Evolutionary conservation across 64 coral and sea anemone species (phyloP).

Genomic region (Montipora sp.): DNA sequence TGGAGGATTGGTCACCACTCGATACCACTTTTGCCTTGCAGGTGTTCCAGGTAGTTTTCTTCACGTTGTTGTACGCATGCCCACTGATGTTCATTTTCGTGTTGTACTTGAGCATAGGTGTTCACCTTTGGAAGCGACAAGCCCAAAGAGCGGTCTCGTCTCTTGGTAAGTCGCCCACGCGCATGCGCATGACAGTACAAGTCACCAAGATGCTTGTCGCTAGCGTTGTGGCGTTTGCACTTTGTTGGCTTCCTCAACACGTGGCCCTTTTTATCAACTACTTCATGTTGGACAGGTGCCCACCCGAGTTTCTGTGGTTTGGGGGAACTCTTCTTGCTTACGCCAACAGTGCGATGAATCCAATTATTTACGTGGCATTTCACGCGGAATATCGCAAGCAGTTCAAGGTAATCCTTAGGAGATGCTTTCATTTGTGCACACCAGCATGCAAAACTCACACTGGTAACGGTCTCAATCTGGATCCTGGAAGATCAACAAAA

Average conservation of each 20-base stretch:
- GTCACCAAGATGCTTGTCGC: constrained; percentile 65
- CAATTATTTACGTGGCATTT: constrained; percentile 48
- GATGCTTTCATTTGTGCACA: background rate
- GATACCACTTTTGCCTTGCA: constrained; percentile 15
- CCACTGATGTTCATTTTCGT: constrained; percentile 40
- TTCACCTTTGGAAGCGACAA: constrained; percentile 51
- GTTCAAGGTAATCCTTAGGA: background rate
- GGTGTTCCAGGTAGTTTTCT: constrained; percentile 50
- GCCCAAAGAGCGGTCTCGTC: constrained; percentile 4
- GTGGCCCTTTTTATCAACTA: constrained; percentile 43
- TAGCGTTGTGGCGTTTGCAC: constrained; percentile 48
- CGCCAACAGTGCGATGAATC: constrained; percentile 67
- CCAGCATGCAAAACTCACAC: background rate
- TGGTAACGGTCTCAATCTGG: background rate
- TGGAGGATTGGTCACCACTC: constrained; percentile 51
- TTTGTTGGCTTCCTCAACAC: constrained; percentile 66
- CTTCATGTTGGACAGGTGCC: constrained; percentile 13
- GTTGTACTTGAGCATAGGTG: constrained; percentile 32
- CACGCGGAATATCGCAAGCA: constrained; percentile 24
- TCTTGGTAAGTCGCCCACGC: constrained; percentile 7
- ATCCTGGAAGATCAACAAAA: background rate
- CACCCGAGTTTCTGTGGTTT: constrained; percentile 34
- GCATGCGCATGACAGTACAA: constrained; percentile 31
- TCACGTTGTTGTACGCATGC: constrained; percentile 47
- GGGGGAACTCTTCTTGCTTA: constrained; percentile 48